Conservation (phyloP, 1,140 invertebrate species). For the Steinernema feltiae region DNA sequence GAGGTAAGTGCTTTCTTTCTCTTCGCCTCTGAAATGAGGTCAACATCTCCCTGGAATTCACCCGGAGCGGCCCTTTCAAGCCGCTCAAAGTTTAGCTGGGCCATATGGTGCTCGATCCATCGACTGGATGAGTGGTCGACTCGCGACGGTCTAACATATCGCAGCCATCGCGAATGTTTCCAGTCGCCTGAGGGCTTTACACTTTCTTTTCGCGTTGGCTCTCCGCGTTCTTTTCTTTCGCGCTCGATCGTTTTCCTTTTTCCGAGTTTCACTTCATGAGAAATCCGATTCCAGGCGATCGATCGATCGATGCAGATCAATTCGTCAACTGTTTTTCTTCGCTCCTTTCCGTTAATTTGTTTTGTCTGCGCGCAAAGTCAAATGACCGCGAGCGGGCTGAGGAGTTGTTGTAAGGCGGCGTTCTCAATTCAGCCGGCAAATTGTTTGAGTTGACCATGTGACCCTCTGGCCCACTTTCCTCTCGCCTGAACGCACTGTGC, state of each 20-base stretch:
- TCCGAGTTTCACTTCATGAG: neutral
- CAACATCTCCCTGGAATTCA: neutral
- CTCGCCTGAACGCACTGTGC: neutral
- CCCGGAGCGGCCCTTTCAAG: neutral
- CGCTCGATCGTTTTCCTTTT: neutral
- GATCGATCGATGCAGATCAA: neutral
- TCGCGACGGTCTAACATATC: neutral
- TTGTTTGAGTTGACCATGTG: neutral
- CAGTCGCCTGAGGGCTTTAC: neutral
- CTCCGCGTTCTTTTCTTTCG: neutral
- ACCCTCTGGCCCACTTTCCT: neutral
- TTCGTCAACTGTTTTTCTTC: neutral
- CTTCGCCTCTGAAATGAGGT: too few species aligned
- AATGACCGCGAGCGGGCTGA: neutral
- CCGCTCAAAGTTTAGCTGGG: neutral
- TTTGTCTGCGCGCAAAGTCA: neutral
- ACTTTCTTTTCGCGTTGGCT: neutral
- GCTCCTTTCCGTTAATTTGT: slow-evolving; percentile 5
- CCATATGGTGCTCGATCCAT: neutral
- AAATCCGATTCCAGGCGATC: neutral
- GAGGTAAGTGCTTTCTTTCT: too few species aligned
- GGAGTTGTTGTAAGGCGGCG: neutral
- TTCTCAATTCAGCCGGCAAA: neutral
- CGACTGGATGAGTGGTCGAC: neutral
- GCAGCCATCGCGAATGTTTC: neutral